These are phyloP conservation scores for Patella caerulea DNA, from an alignment of 2,888 invertebrate species.

Conservation along the genomic window DNA sequence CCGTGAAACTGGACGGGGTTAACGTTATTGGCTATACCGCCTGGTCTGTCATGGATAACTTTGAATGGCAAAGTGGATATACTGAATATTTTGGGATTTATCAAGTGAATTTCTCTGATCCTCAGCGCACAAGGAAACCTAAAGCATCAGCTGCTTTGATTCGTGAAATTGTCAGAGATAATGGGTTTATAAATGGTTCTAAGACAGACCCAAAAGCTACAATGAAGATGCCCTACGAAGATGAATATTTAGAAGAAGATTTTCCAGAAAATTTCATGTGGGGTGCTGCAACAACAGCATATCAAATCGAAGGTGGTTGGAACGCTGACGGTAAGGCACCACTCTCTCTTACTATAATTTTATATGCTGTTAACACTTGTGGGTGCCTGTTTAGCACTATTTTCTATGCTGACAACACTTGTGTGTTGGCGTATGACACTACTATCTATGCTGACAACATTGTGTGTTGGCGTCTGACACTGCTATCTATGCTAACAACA, in stretches of 20 bases:
- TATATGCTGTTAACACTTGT: too few relatives aligned
- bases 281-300: conserved; percentile 73
- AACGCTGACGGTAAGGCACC: conserved; percentile 74
- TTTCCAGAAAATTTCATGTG: conserved; percentile 56
- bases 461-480: too few relatives aligned
- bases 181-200: conserved; percentile 43
- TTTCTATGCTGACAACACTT: too few relatives aligned
- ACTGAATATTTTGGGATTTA: conserved; percentile 81
- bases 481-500: too few relatives aligned
- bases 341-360: too few relatives aligned
- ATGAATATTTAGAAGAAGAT: conserved; percentile 33
- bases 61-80: conserved; percentile 85
- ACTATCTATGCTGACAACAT: too few relatives aligned
- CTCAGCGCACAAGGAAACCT: conserved; percentile 78
- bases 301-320: conserved; percentile 79
- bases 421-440: too few relatives aligned
- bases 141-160: conserved; percentile 76
- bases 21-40: conserved; percentile 78
- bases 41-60: conserved; percentile 89
- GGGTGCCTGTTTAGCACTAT: too few relatives aligned
- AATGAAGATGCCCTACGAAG: not conserved
- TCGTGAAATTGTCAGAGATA: conserved; percentile 49
- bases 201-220: conserved; percentile 29
- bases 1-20: conserved; percentile 55
- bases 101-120: conserved; percentile 80